Conservation (phyloP, 2,113 vertebrate genomes). For the Desmodus rotundus region DNA sequence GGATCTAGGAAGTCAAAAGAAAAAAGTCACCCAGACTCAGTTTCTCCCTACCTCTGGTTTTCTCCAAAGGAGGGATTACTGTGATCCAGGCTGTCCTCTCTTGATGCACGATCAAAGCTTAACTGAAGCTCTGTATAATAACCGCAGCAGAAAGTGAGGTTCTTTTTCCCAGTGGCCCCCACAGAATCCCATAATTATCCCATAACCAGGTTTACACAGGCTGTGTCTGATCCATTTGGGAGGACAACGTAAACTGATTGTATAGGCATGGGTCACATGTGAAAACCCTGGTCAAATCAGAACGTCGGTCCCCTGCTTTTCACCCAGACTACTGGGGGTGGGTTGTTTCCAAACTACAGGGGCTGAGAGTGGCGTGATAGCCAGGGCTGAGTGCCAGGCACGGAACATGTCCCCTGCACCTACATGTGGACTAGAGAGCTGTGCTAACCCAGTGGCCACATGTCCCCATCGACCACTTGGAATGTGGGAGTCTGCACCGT, state of each 20-base stretch:
- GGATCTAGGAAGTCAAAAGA: neutral
- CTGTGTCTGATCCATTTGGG: neutral
- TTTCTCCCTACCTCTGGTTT: neutral
- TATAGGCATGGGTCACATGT: neutral
- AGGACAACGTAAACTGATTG: neutral
- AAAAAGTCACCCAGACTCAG: neutral
- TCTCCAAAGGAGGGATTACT: neutral
- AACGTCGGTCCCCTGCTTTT: neutral
- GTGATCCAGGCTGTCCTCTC: neutral
- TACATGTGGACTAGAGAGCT: neutral
- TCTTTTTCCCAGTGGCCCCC: neutral
- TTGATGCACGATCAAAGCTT: neutral
- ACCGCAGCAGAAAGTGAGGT: neutral
- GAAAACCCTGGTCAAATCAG: neutral
- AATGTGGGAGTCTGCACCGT: neutral
- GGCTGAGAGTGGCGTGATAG: neutral
- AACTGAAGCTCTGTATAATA: neutral
- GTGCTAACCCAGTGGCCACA: rapidly evolving
- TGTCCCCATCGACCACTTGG: neutral
- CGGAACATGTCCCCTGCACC: neutral
- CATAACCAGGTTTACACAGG: neutral
- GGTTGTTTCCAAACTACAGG: neutral
- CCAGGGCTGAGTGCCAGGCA: neutral
- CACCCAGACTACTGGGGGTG: neutral
- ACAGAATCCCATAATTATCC: neutral